Evolutionary conservation across 2,113 vertebrate genomes (phyloP).

Genomic region (Chaetops frenatus): DNA sequence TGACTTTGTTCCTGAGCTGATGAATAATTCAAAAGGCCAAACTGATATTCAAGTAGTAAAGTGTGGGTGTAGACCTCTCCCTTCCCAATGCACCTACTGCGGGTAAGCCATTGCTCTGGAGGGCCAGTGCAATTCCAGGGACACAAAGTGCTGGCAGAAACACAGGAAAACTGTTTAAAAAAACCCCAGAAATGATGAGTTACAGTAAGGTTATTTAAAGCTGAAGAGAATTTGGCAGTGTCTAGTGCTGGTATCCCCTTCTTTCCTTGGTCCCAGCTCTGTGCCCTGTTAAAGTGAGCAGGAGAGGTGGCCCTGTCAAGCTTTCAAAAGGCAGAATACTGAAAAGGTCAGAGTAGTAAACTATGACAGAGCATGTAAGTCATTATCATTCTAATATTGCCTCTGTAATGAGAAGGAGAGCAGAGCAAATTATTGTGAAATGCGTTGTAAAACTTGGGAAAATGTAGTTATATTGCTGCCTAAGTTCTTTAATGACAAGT

Average conservation of each 20-base stretch:
- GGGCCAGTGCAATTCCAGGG: neutral
- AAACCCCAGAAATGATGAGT: neutral
- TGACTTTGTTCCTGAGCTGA: neutral
- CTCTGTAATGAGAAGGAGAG: conserved; percentile 63
- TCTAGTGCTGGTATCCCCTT: neutral
- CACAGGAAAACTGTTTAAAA: neutral
- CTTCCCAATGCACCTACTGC: neutral
- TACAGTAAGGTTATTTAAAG: neutral
- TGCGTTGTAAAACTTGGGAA: conserved; percentile 41
- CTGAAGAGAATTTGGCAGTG: neutral
- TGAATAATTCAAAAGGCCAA: neutral
- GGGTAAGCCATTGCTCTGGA: neutral
- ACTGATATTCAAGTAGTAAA: neutral
- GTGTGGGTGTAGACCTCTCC: neutral
- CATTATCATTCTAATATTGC: conserved; percentile 68
- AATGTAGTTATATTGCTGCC: conserved; percentile 10
- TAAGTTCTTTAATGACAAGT: conserved; percentile 30
- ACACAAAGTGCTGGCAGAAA: neutral
- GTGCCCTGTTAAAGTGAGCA: neutral
- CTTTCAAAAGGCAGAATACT: conserved; percentile 60
- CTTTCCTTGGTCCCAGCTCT: conserved; percentile 15
- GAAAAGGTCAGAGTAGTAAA: conserved; percentile 71
- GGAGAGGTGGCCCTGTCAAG: conserved; percentile 60
- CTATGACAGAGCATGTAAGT: conserved; percentile 69
- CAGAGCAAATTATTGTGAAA: conserved; percentile 66